A percentile compares a stretch with the other conserved stretches of the same genome.
phyloP scores from a whole-genome alignment of 1,140 invertebrate species.

The Monochamus saltuarius region DNA sequence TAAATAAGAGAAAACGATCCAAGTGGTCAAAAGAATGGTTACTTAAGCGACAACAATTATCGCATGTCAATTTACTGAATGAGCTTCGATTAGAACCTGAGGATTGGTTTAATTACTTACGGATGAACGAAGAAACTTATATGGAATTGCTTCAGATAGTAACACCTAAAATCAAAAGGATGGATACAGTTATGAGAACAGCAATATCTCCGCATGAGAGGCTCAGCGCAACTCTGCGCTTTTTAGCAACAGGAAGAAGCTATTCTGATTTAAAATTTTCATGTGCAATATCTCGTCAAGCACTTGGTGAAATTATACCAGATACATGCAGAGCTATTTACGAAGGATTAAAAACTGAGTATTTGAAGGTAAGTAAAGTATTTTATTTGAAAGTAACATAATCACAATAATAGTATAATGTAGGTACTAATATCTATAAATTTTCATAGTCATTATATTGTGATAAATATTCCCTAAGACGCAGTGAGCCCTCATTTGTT shows the following conservation, averaged over 20 bases:
- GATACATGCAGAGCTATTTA: constrained; percentile 18
- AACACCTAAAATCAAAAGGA: constrained; percentile 39
- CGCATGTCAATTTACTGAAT: no score
- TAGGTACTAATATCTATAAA: background rate
- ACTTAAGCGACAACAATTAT: no score
- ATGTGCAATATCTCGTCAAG: constrained; percentile 18
- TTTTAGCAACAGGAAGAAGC: constrained; percentile 17
- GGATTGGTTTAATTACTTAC: no score
- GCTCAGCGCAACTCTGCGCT: constrained; percentile 35
- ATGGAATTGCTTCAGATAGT: constrained; percentile 35
- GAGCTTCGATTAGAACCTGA: no score
- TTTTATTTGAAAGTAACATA: background rate
- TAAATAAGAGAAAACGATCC: constrained; percentile 10
- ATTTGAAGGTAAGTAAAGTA: background rate
- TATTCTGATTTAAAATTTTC: background rate
- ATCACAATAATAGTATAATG: no score
- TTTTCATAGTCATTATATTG: constrained; percentile 2
- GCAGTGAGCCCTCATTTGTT: constrained; percentile 8
- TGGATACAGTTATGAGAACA: constrained; percentile 41
- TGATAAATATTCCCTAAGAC: constrained; percentile 12
- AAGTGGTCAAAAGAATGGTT: constrained; percentile 16
- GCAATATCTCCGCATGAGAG: constrained; percentile 37
- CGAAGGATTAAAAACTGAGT: constrained; percentile 1
- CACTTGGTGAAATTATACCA: constrained; percentile 15
- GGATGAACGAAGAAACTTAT: constrained; percentile 36